Evolutionary conservation across 2,113 vertebrate genomes (phyloP).

Genomic region (Platysternon megacephalum): DNA sequence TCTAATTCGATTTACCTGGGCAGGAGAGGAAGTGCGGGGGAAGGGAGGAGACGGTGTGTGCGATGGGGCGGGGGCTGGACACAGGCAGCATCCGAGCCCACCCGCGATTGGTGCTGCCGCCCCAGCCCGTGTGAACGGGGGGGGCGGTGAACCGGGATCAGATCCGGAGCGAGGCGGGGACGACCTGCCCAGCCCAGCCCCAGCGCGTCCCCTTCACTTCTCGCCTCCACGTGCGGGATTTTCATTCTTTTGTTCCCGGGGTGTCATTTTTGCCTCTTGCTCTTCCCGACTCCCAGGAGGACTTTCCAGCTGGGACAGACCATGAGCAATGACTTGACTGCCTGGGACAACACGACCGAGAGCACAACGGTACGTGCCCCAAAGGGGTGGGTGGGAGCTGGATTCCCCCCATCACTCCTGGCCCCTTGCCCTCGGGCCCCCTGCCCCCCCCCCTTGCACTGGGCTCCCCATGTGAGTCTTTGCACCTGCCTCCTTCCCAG

Average conservation of each 20-base stretch:
- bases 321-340: constrained; percentile 92
- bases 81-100: too few species aligned
- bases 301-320: constrained; percentile 83
- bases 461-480: too few species aligned
- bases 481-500: background rate
- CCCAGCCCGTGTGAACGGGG: background rate
- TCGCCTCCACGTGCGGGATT: background rate
- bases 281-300: constrained; percentile 72
- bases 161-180: background rate
- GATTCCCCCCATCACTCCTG: too few species aligned
- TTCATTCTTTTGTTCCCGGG: too few species aligned
- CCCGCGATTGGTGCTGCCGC: background rate
- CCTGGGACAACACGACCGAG: constrained; percentile 90
- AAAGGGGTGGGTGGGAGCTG: background rate
- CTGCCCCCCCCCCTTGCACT: too few species aligned
- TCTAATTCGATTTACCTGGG: background rate
- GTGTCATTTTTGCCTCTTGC: background rate
- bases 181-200: background rate
- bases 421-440: background rate
- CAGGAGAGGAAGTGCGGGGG: background rate
- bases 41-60: background rate
- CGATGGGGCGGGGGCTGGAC: background rate
- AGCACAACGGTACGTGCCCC: constrained; percentile 86
- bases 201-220: background rate
- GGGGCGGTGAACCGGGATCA: background rate